Conservation (phyloP, 2,888 invertebrate genomes). For the Pterostichus madidus region DNA sequence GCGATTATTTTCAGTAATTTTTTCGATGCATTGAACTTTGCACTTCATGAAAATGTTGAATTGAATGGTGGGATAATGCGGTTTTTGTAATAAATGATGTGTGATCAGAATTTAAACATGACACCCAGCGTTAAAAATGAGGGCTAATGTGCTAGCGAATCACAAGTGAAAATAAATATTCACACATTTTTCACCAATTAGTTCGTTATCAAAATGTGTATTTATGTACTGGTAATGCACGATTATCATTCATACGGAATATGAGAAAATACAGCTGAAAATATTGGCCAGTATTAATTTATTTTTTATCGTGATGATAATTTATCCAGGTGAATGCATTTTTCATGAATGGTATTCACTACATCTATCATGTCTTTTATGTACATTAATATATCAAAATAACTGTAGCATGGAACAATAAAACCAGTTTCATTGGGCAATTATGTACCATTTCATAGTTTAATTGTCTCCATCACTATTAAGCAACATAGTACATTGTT, state of each 20-base stretch:
- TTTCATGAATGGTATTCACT: conserved; percentile 7
- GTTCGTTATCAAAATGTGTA: background rate
- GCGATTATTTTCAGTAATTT: conserved; percentile 1
- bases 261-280: conserved; percentile 21
- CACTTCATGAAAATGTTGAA: conserved; percentile 39
- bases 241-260: conserved; percentile 25
- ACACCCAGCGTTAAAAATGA: conserved; percentile 14
- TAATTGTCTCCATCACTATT: conserved; percentile 43
- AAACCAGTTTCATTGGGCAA: conserved; percentile 35
- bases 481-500: conserved; percentile 14
- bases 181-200: conserved; percentile 32
- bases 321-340: conserved; percentile 11
- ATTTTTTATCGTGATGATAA: conserved; percentile 11
- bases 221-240: conserved; percentile 20
- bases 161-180: conserved; percentile 35
- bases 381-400: conserved; percentile 27
- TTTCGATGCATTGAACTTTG: conserved; percentile 13
- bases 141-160: background rate
- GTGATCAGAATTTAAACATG: conserved; percentile 33
- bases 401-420: conserved; percentile 17
- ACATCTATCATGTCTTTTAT: conserved; percentile 26
- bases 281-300: conserved; percentile 9
- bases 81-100: conserved; percentile 48
- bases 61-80: conserved; percentile 37
- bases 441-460: conserved; percentile 43